These are phyloP conservation scores for Aelia acuminata DNA, from an alignment of 2,888 invertebrate species.

Conservation along the genomic window DNA sequence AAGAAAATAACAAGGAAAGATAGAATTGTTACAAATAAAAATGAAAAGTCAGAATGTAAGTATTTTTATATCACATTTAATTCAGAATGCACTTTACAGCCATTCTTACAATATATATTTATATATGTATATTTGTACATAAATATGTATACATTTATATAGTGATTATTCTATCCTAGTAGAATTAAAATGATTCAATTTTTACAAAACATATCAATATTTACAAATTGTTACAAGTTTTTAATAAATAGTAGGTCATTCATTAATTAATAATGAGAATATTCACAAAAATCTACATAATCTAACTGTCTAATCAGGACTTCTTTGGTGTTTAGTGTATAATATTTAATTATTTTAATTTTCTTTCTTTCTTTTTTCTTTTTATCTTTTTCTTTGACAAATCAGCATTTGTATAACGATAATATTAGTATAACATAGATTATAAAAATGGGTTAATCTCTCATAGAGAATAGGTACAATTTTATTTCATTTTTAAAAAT, in stretches of 20 bases:
- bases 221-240: slow-evolving; percentile 48
- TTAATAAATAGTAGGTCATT: slow-evolving; percentile 32
- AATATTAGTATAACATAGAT: neutral
- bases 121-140: slow-evolving; percentile 50
- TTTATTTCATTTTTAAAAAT: neutral
- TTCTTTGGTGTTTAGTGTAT: slow-evolving; percentile 42
- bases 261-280: slow-evolving; percentile 43
- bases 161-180: slow-evolving; percentile 15
- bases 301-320: slow-evolving; percentile 46
- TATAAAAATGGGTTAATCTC: neutral
- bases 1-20: neutral
- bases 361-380: neutral
- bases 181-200: slow-evolving; percentile 35
- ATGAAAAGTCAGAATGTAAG: slow-evolving; percentile 24
- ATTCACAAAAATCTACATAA: slow-evolving; percentile 28
- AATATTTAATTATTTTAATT: neutral
- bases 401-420: neutral
- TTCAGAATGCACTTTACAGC: slow-evolving; percentile 53
- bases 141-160: slow-evolving; percentile 52
- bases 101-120: slow-evolving; percentile 56
- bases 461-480: neutral
- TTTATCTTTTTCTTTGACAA: neutral
- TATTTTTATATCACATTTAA: slow-evolving; percentile 59
- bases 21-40: slow-evolving; percentile 34
- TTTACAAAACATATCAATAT: slow-evolving; percentile 42